Percentiles rank a stretch among this genome's conserved stretches.
phyloP scores from a whole-genome alignment of 2,113 vertebrate species.

The Leptosomus discolor region DNA sequence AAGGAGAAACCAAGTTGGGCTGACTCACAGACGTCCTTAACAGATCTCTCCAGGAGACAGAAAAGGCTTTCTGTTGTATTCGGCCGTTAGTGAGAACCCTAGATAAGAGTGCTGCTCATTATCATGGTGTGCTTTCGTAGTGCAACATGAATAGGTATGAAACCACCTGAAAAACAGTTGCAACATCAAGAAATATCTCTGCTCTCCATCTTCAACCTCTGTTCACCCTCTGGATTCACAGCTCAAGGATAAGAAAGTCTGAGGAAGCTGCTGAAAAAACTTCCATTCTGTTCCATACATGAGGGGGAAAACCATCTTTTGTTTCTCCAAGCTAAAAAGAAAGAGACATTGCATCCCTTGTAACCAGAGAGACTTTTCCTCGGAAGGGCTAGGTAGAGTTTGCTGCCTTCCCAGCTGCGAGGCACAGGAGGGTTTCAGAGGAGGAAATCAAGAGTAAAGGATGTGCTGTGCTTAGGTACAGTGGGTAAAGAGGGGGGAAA shows the following conservation, averaged over 20 bases:
- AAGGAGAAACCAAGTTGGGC: neutral
- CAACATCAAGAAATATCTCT: neutral
- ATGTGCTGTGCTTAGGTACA: neutral
- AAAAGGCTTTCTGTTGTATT: neutral
- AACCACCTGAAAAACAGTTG: neutral
- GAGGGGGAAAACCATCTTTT: neutral
- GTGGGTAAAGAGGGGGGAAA: neutral
- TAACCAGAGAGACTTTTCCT: neutral
- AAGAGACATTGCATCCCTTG: neutral
- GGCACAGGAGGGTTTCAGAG: neutral
- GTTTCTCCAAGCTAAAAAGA: neutral
- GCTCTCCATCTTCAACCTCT: neutral
- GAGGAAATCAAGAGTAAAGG: neutral
- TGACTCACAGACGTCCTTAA: neutral
- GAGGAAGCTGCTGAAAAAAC: neutral
- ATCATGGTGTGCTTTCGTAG: neutral
- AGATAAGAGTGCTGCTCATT: neutral
- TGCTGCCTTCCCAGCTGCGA: neutral
- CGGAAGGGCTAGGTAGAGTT: neutral
- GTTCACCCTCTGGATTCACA: neutral
- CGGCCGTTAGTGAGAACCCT: neutral
- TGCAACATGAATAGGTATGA: neutral
- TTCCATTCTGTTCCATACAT: neutral
- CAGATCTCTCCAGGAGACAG: neutral
- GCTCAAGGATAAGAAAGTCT: neutral